Conservation (phyloP, 2,113 vertebrate genomes). For the Eubucco bourcierii region DNA sequence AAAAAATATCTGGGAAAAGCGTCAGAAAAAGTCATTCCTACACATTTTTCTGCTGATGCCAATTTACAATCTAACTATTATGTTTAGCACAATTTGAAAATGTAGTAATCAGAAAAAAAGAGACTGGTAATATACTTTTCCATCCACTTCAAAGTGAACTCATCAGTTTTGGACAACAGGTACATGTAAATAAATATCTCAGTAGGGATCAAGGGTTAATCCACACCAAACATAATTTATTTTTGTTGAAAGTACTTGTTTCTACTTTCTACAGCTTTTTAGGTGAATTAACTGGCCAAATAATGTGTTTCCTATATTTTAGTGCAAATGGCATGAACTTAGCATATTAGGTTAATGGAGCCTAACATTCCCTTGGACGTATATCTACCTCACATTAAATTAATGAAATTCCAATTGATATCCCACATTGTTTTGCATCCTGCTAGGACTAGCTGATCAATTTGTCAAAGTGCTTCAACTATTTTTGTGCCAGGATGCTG, state of each 20-base stretch:
- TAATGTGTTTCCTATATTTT: conserved; percentile 49
- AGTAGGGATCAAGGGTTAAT: not conserved
- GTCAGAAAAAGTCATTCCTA: conserved; percentile 45
- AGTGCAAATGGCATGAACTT: conserved; percentile 22
- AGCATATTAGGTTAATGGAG: conserved; percentile 53
- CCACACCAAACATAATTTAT: not conserved
- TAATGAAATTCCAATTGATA: not conserved
- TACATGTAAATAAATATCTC: not conserved
- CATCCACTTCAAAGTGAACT: conserved; percentile 40
- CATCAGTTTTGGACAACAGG: not conserved
- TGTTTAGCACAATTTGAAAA: conserved; percentile 57
- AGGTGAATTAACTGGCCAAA: conserved; percentile 41
- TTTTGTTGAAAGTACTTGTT: not conserved
- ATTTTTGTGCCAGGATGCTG: not conserved
- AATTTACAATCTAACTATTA: conserved; percentile 66
- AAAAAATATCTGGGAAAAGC: conserved; percentile 24
- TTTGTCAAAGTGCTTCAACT: not conserved
- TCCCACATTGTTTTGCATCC: not conserved
- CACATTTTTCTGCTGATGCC: conserved; percentile 51
- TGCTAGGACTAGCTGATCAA: not conserved
- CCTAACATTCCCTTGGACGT: conserved; percentile 3
- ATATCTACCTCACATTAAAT: conserved; percentile 11
- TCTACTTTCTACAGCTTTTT: conserved; percentile 13
- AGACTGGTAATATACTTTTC: not conserved
- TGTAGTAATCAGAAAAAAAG: not conserved